These are phyloP conservation scores for Chrysina gloriosa DNA, from an alignment of 2,888 invertebrate genomes.

Conservation along the genomic window DNA sequence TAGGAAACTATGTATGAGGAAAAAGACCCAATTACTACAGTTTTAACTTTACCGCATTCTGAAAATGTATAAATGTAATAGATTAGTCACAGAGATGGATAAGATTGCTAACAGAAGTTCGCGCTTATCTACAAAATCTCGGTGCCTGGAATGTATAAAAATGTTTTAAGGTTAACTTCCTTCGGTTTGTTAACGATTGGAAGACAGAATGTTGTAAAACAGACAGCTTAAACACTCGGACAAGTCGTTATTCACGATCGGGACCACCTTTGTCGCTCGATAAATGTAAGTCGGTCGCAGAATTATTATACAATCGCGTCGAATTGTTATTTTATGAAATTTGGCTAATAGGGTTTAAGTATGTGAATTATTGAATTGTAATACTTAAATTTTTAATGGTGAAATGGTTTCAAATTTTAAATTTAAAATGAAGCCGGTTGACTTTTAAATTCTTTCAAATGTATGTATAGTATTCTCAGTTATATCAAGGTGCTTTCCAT, in stretches of 20 bases:
- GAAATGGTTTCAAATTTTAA: constrained; percentile 10
- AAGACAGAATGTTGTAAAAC: constrained; percentile 47
- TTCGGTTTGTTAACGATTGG: constrained; percentile 47
- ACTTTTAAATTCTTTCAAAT: not conserved
- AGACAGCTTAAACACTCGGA: constrained; percentile 45
- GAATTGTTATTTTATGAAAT: constrained; percentile 16
- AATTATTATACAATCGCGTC: constrained; percentile 17
- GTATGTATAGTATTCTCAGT: too few species aligned
- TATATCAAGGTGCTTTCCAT: too few species aligned
- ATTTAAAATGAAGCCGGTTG: constrained; percentile 1
- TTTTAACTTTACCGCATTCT: constrained; percentile 25
- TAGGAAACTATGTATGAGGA: constrained; percentile 1
- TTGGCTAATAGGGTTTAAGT: constrained; percentile 31
- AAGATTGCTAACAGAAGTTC: constrained; percentile 37
- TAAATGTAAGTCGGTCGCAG: constrained; percentile 32
- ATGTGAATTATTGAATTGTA: constrained; percentile 25
- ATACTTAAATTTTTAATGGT: constrained; percentile 4
- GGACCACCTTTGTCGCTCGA: constrained; percentile 43
- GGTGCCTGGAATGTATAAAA: constrained; percentile 42
- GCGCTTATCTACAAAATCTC: constrained; percentile 40
- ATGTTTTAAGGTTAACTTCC: constrained; percentile 37
- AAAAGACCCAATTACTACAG: constrained; percentile 36
- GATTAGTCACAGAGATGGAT: constrained; percentile 31
- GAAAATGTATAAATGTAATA: constrained; percentile 37
- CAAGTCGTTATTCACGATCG: constrained; percentile 45